Base-by-base conservation (phyloP, 2,888 invertebrate species). In the Thereva nobilitata region DNA sequence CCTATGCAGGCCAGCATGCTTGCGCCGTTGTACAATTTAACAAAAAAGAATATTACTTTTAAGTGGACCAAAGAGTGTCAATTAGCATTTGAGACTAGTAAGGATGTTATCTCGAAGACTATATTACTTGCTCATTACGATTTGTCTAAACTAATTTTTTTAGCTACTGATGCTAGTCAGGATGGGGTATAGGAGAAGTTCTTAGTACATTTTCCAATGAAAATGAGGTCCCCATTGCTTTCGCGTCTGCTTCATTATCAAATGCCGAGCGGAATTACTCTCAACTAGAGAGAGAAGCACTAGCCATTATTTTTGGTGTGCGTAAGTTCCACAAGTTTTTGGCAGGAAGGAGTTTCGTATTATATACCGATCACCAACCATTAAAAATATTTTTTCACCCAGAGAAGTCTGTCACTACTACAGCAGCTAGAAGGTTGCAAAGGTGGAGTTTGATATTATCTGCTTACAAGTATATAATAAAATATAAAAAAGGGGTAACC, bases 241-340 rank as follows among this genome's bases (percentile, higher is more conserved):
- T n/a, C n/a, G 64, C 64, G 37, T 67, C 59, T 4, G 35, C 44
- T 40, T 59, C 47, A 1, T 12, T 67, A 37, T 53, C 4, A 3
- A 4, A 41, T n/a, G 49, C 59, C 5, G 69, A 69, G 12, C 52
- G 42, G 41, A 69, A 67, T 38, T 69, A 69, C 35, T 69, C 64
- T 2, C 69, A 67, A 65, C 41, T 67, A 10, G 54, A 69, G 40
- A 64, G 55, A 44, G 65, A 69, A 57, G 61, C 67, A 5, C 50
- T 69, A 6, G 67, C 64, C 23, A 67, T 68, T 4, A 57, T 67
- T 55, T 68, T 69, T 52, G 67, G 61, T 0, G 59, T 69, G 12
- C 50, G 56, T 67, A 64, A n/a, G n/a, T n/a, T n/a, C 37, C 38
- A 67, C 34, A 67, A 69, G 50, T 69, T 47, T 53, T 37, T 69